phyloP scores from a whole-genome alignment of 2,797 vertebrate species.

The Oryzias dopingdopingensis region DNA sequence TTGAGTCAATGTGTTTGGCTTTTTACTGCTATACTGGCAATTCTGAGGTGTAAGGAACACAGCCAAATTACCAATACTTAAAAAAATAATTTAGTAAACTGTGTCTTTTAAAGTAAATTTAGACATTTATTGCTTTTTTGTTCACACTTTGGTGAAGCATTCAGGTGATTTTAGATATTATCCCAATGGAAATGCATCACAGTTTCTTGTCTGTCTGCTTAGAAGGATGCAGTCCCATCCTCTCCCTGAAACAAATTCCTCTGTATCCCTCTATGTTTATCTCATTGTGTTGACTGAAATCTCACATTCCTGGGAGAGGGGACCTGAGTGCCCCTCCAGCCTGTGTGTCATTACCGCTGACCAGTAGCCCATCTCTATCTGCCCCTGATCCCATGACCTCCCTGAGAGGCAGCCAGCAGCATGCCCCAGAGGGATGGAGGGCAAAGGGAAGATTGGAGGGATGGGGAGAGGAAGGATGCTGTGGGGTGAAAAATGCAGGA shows the following conservation, averaged over 20 bases:
- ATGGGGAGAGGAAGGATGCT: conserved; percentile 7
- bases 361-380: conserved; percentile 74
- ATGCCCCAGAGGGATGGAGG: conserved; percentile 22
- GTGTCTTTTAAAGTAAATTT: too few relatives aligned
- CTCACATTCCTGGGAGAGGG: conserved; percentile 53
- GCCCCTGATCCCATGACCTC: conserved; percentile 67
- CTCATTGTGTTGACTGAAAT: conserved; percentile 42
- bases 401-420: conserved; percentile 59
- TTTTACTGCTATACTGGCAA: too few relatives aligned
- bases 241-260: conserved; percentile 39
- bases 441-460: conserved; percentile 21
- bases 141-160: conserved; percentile 5
- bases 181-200: conserved; percentile 46
- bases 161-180: conserved; percentile 53
- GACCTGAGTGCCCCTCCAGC: conserved; percentile 66
- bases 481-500: conserved; percentile 3
- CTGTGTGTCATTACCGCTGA: conserved; percentile 77
- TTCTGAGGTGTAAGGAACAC: too few relatives aligned
- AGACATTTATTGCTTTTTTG: too few relatives aligned
- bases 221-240: conserved; percentile 34
- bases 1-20: too few relatives aligned
- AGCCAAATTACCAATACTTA: too few relatives aligned
- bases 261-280: conserved; percentile 54
- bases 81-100: too few relatives aligned
- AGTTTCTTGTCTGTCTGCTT: conserved; percentile 12